Evolutionary conservation across 2,888 invertebrate genomes (phyloP), one percentile per base, ranked within the genome.

Genomic region (Panzeria rudis): DNA sequence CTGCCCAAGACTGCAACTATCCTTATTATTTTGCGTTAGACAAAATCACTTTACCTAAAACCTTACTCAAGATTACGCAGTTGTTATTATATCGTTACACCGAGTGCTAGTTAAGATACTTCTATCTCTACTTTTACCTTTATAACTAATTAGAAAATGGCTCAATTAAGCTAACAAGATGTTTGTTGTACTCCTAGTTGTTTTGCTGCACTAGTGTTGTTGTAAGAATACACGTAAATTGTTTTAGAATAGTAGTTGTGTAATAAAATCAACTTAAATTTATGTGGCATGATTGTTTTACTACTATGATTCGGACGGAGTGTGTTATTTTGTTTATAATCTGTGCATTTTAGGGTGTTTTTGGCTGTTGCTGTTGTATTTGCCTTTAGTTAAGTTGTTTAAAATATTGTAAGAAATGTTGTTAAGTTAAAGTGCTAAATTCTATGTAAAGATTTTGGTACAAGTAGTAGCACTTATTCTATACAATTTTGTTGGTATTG

Each of bases 141-240:
- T 41, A 77, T n/a, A 78, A 86, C 88, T 89, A 89, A 89, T 89
- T 89, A 88, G 88, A 87, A 86, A 87, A 89, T 88, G 88, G 88
- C 88, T 89, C 89, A 89, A 89, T 89, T 89, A 88, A 88, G 88
- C 88, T 85, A 88, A 89, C 89, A 88, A 88, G 88, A 86, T 86
- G 86, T 84, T 87, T 86, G 88, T 87, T 87, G 87, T 86, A 82
- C 84, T 86, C n/a, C n/a, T 68, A 79, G 83, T 86, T 83, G 83
- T 86, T 76, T 72, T 41, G 44, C 32, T 66, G 66, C 66, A 66
- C 17, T 23, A n/a, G 8, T n/a, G 52, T 62, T 66, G 66, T 35
- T 11, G 35, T 56, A 44, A 9, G 25, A 52, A 68, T 71, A 71
- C 71, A 61, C 54, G 41, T 72, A 41, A 72, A 71, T 54, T 44